A percentile compares a stretch with the other conserved stretches of the same genome.
Evolutionary conservation across 2,113 vertebrate genomes (phyloP).

Genomic region (Bubo bubo): DNA sequence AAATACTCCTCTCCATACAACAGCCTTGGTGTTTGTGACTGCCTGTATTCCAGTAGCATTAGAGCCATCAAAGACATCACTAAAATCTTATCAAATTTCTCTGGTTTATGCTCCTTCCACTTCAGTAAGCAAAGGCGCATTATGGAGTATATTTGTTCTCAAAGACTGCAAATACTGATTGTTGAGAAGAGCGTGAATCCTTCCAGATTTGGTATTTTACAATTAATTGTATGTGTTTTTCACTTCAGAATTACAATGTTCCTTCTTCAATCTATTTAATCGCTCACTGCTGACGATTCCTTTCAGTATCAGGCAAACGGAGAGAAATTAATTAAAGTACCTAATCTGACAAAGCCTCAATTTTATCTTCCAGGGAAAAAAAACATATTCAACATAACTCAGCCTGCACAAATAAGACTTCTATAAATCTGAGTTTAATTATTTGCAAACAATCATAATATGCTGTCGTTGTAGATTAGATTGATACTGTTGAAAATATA

Average conservation of each 20-base stretch:
- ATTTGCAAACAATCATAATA: neutral
- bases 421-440: neutral
- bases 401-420: neutral
- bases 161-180: neutral
- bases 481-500: neutral
- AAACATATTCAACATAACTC: neutral
- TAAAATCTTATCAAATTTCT: neutral
- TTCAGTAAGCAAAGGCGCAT: neutral
- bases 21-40: neutral
- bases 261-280: neutral
- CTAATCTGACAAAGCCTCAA: neutral
- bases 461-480: neutral
- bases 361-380: neutral
- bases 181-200: neutral
- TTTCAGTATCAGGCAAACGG: neutral
- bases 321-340: neutral
- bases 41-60: neutral
- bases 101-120: neutral
- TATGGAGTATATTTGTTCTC: neutral
- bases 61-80: neutral
- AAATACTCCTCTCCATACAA: neutral
- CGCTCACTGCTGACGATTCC: neutral
- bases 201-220: neutral
- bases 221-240: neutral
- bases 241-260: neutral